phyloP scores from a whole-genome alignment of 2,888 invertebrate genomes.

The Drosophila borealis region DNA sequence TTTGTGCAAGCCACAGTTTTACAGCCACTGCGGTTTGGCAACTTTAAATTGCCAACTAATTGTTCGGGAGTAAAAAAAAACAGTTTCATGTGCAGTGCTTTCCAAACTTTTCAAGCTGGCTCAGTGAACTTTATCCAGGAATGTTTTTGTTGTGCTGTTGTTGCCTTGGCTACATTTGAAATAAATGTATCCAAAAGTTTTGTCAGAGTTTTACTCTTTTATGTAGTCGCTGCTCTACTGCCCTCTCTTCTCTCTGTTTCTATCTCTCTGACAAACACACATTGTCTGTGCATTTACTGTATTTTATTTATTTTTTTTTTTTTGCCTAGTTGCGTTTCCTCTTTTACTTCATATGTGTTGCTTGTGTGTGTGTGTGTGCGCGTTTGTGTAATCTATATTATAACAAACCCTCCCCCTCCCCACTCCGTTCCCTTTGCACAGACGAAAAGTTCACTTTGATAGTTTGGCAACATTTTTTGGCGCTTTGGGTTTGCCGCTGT shows the following conservation, averaged over 20 bases:
- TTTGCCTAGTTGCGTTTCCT: constrained; percentile 30
- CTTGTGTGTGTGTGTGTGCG: constrained; percentile 16
- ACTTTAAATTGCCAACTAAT: constrained; percentile 52
- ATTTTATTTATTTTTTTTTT: constrained; percentile 12
- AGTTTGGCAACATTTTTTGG: constrained; percentile 67
- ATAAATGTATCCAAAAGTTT: constrained; percentile 74
- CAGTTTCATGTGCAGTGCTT: constrained; percentile 37
- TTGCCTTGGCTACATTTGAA: constrained; percentile 65
- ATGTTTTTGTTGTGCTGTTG: constrained; percentile 9
- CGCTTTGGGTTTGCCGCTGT: constrained; percentile 66
- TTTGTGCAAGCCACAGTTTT: constrained; percentile 30
- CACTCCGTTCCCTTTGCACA: not conserved
- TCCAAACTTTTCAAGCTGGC: constrained; percentile 33
- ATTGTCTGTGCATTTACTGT: constrained; percentile 24
- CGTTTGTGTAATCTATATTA: constrained; percentile 65
- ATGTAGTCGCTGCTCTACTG: constrained; percentile 42
- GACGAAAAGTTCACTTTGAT: constrained; percentile 72
- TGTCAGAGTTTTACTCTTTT: constrained; percentile 64
- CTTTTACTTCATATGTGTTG: constrained; percentile 19
- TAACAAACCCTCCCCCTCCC: constrained; percentile 23
- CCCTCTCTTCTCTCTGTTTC: not conserved
- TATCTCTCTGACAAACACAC: constrained; percentile 9
- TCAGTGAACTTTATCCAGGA: constrained; percentile 25
- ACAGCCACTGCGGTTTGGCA: constrained; percentile 21
- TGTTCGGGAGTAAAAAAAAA: constrained; percentile 8